Conservation (phyloP, 2,888 invertebrate genomes). For the Andricus curvator region DNA sequence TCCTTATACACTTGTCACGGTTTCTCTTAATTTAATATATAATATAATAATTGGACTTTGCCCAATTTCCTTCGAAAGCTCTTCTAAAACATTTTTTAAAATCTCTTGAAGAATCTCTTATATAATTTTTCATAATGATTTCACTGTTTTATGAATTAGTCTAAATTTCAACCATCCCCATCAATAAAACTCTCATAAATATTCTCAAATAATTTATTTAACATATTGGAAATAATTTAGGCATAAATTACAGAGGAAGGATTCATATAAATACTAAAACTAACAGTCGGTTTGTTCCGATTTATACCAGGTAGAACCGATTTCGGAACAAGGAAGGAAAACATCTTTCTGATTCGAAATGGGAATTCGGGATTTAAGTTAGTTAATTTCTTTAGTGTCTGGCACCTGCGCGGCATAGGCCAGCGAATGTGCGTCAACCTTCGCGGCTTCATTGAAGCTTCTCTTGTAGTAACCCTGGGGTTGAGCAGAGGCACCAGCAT, state of each 20-base stretch:
- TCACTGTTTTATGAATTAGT: too few relatives aligned
- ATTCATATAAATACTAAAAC: conserved; percentile 66
- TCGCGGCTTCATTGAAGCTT: conserved; percentile 78
- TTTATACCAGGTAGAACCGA: background rate
- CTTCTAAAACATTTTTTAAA: too few relatives aligned
- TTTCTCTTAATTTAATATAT: too few relatives aligned
- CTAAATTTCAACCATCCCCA: too few relatives aligned
- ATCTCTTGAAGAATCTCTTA: too few relatives aligned
- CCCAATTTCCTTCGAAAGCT: too few relatives aligned
- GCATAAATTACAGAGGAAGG: conserved; percentile 55
- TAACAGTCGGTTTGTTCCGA: conserved; percentile 65
- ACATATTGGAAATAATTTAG: conserved; percentile 60
- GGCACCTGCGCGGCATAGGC: conserved; percentile 86
- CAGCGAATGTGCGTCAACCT: conserved; percentile 84
- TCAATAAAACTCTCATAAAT: background rate
- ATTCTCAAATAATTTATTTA: conserved; percentile 54
- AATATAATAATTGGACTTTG: too few relatives aligned
- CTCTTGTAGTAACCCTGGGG: conserved; percentile 75
- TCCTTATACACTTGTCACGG: too few relatives aligned
- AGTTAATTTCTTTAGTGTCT: conserved; percentile 60
- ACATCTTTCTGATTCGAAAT: conserved; percentile 13
- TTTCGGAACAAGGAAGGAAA: conserved; percentile 53
- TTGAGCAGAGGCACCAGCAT: conserved; percentile 46
- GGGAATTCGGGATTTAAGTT: conserved; percentile 20
- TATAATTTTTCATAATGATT: too few relatives aligned